A percentile compares a stretch with the other conserved stretches of the same genome.
Conservation (phyloP, 1,140 invertebrate species). For the Philopotamus ludificatus region DNA sequence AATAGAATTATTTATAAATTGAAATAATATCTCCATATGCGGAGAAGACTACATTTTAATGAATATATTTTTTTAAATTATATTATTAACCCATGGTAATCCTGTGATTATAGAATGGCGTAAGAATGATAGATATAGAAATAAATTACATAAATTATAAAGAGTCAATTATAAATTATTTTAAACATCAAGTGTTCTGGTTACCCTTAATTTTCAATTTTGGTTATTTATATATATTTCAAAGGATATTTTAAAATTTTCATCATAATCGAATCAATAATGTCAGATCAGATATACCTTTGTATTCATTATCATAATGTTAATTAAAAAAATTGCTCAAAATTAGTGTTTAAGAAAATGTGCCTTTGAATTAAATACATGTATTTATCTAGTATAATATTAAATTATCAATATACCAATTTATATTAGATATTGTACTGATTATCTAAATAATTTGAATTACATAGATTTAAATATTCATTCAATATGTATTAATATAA, state of each 20-base stretch:
- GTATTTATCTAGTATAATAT: not conserved
- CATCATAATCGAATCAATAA: not conserved
- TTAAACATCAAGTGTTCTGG: not conserved
- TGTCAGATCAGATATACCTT: not conserved
- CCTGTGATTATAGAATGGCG: not conserved
- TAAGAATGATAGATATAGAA: not conserved
- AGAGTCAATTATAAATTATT: not conserved
- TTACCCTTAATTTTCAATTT: not conserved
- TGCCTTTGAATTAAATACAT: constrained; percentile 25
- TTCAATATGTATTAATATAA: not conserved
- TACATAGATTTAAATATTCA: not conserved
- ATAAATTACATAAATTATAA: not conserved
- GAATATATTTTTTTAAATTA: not conserved
- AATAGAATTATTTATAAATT: not conserved
- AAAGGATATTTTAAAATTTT: constrained; percentile 1
- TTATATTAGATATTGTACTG: not conserved
- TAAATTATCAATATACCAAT: not conserved
- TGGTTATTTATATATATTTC: constrained; percentile 6
- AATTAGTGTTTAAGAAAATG: constrained; percentile 34
- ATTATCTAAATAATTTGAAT: too few species aligned
- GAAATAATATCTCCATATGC: constrained; percentile 9
- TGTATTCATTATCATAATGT: not conserved
- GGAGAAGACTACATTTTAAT: not conserved
- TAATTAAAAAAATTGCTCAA: constrained; percentile 29
- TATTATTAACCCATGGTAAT: not conserved